Conservation (phyloP, 2,113 vertebrate species). For the Triplophysa rosa region DNA sequence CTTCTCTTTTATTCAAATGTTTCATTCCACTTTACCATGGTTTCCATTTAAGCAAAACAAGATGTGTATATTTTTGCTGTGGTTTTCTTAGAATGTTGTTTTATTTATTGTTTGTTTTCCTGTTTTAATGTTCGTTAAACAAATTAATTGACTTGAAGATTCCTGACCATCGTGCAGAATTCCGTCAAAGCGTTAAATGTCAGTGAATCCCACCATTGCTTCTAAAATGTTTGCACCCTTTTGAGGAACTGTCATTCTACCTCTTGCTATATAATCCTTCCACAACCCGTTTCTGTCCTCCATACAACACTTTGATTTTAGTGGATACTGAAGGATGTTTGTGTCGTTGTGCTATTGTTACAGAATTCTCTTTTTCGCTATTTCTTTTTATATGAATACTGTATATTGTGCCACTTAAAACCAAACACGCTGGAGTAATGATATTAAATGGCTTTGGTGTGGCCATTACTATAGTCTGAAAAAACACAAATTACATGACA, state of each 20-base stretch:
- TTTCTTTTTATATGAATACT: not conserved
- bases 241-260: constrained; percentile 16
- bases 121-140: not conserved
- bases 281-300: not conserved
- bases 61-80: not conserved
- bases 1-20: not conserved
- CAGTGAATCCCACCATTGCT: not conserved
- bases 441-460: not conserved
- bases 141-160: not conserved
- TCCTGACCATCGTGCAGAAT: not conserved
- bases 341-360: not conserved
- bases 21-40: not conserved
- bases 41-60: not conserved
- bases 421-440: not conserved
- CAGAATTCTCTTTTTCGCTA: not conserved
- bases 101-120: not conserved
- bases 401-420: not conserved
- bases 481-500: not conserved
- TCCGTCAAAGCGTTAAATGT: not conserved
- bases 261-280: not conserved
- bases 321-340: not conserved
- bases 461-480: not conserved
- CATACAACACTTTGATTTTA: not conserved
- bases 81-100: not conserved
- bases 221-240: not conserved